Percentiles rank a stretch among this genome's conserved stretches.
phyloP scores from a whole-genome alignment of 2,113 vertebrate genomes.

The Nibea coibor region DNA sequence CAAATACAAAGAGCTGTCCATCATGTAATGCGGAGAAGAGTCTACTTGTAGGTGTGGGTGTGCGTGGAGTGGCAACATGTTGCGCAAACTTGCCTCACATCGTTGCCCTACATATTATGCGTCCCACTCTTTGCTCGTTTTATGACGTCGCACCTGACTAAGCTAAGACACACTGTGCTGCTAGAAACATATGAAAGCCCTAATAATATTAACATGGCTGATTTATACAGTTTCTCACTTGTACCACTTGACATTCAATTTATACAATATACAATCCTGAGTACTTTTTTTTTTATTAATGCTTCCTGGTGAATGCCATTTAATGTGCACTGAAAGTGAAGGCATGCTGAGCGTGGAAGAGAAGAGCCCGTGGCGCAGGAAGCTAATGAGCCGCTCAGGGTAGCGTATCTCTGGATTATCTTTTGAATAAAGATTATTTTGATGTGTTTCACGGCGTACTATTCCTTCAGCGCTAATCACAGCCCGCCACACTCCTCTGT shows the following conservation, averaged over 20 bases:
- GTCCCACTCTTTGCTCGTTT: background rate
- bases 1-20: background rate
- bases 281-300: conserved; percentile 1
- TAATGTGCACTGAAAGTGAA: background rate
- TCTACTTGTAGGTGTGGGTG: conserved; percentile 19
- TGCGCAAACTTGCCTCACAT: conserved; percentile 31
- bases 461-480: background rate
- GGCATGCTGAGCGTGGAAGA: background rate
- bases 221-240: background rate
- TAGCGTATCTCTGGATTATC: background rate
- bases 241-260: background rate
- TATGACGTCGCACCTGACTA: background rate
- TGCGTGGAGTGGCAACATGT: background rate
- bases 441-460: background rate
- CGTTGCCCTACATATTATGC: conserved; percentile 44
- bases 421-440: background rate
- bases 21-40: background rate
- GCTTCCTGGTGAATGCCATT: background rate
- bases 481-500: no score
- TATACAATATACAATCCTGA: background rate
- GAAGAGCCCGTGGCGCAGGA: background rate
- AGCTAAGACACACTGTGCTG: background rate
- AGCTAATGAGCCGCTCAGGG: conserved; percentile 35
- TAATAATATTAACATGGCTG: background rate
- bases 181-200: no score